Conservation (phyloP, 1,140 invertebrate genomes). For the Drosophila nannoptera region DNA sequence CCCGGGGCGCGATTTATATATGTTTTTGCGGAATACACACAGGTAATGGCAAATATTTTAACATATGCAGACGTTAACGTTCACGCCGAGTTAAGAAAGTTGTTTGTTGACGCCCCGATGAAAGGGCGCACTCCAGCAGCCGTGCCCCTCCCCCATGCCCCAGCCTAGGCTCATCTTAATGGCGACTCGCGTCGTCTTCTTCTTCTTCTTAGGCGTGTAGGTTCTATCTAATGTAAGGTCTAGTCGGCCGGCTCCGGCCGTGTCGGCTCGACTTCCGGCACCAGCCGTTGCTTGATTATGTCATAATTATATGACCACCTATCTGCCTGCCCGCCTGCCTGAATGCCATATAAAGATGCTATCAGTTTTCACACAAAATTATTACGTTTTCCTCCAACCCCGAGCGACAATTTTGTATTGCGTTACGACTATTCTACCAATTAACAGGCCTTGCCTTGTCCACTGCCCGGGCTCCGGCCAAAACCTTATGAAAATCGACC, state of each 20-base stretch:
- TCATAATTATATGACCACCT: slow-evolving; percentile 61
- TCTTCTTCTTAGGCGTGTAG: not conserved
- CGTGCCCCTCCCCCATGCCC: not conserved
- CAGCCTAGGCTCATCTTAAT: slow-evolving; percentile 5
- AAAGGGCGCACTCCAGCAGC: slow-evolving; percentile 1
- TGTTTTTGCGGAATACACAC: slow-evolving; percentile 43
- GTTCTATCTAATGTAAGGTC: slow-evolving; percentile 31
- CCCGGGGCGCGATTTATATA: slow-evolving; percentile 50
- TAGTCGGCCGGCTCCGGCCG: not conserved
- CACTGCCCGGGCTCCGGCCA: slow-evolving; percentile 43
- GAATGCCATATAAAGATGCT: slow-evolving; percentile 59
- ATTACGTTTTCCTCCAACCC: slow-evolving; percentile 42
- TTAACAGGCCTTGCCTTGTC: slow-evolving; percentile 52
- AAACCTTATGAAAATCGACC: slow-evolving; percentile 66
- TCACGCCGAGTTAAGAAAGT: slow-evolving; percentile 61
- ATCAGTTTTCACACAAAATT: slow-evolving; percentile 64
- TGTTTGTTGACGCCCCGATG: slow-evolving; percentile 56
- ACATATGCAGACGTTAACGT: slow-evolving; percentile 53
- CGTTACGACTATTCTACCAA: slow-evolving; percentile 58
- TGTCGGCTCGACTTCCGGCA: slow-evolving; percentile 33
- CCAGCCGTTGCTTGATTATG: slow-evolving; percentile 49
- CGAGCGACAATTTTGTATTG: slow-evolving; percentile 45
- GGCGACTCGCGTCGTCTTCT: not conserved
- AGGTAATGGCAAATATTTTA: slow-evolving; percentile 69
- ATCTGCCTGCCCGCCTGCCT: slow-evolving; percentile 20